Percentiles rank a stretch among this genome's conserved stretches.
These are phyloP conservation scores for Schrankia costaestrigalis DNA, from an alignment of 2,888 invertebrate species.

Conservation along the genomic window DNA sequence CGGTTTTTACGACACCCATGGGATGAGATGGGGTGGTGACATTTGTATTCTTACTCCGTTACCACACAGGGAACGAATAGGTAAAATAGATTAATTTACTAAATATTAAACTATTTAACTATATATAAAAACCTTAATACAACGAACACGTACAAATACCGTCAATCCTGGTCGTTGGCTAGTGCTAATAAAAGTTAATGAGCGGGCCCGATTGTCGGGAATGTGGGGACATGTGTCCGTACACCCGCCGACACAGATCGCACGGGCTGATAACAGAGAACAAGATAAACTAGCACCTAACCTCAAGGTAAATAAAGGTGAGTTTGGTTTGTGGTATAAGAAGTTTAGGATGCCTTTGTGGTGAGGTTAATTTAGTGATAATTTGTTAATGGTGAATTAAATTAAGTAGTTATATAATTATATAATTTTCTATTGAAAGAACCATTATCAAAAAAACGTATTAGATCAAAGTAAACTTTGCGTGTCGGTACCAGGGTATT, in stretches of 20 bases:
- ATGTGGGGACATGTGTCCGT: constrained; percentile 38
- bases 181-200: constrained; percentile 68
- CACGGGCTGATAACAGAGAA: constrained; percentile 16
- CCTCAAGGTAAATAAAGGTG: neutral
- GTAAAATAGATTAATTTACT: too few relatives aligned
- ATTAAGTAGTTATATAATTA: too few relatives aligned
- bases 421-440: too few relatives aligned
- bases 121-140: constrained; percentile 10
- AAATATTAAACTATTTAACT: neutral
- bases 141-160: constrained; percentile 35
- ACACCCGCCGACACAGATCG: constrained; percentile 23
- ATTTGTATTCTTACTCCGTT: too few relatives aligned
- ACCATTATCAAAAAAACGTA: too few relatives aligned
- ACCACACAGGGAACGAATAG: too few relatives aligned
- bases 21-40: too few relatives aligned
- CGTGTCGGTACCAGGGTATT: too few relatives aligned
- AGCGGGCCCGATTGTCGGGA: constrained; percentile 47
- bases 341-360: neutral
- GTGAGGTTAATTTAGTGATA: constrained; percentile 16
- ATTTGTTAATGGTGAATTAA: constrained; percentile 3
- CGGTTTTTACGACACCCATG: too few relatives aligned
- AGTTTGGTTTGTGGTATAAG: neutral
- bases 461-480: too few relatives aligned
- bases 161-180: constrained; percentile 43
- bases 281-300: constrained; percentile 13